Evolutionary conservation across 2,797 vertebrate genomes (phyloP).

Genomic region (Agapornis canus): DNA sequence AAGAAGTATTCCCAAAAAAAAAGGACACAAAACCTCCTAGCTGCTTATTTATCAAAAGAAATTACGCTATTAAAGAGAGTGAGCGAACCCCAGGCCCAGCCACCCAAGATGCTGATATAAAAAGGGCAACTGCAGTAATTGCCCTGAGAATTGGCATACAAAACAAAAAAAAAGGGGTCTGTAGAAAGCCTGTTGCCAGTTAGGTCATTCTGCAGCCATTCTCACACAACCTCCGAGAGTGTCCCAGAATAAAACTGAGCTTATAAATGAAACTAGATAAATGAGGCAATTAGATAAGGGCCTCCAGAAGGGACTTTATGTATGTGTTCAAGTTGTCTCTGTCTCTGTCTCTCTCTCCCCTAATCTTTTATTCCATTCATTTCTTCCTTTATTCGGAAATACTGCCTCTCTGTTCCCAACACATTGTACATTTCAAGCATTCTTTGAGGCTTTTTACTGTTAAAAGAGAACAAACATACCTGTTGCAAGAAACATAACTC

Average conservation of each 20-base stretch:
- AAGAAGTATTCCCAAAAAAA: constrained; percentile 11
- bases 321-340: constrained; percentile 55
- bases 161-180: constrained; percentile 5
- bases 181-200: constrained; percentile 63
- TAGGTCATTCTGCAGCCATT: constrained; percentile 65
- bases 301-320: constrained; percentile 58
- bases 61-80: constrained; percentile 55
- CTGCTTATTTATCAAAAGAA: constrained; percentile 64
- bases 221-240: constrained; percentile 42
- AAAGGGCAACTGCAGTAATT: constrained; percentile 63
- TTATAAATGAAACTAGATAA: constrained; percentile 70
- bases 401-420: constrained; percentile 50
- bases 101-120: constrained; percentile 63
- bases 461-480: constrained; percentile 33
- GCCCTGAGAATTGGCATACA: constrained; percentile 62
- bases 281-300: constrained; percentile 65
- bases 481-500: background rate
- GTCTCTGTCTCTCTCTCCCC: constrained; percentile 29
- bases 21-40: constrained; percentile 28
- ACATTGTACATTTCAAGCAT: constrained; percentile 22
- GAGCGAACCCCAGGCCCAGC: constrained; percentile 46
- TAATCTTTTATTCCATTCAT: constrained; percentile 61
- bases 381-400: constrained; percentile 56
- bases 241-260: constrained; percentile 68
- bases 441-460: constrained; percentile 10